These are phyloP conservation scores for Lichenostomus cassidix DNA, from an alignment of 2,113 vertebrate species.

Conservation along the genomic window DNA sequence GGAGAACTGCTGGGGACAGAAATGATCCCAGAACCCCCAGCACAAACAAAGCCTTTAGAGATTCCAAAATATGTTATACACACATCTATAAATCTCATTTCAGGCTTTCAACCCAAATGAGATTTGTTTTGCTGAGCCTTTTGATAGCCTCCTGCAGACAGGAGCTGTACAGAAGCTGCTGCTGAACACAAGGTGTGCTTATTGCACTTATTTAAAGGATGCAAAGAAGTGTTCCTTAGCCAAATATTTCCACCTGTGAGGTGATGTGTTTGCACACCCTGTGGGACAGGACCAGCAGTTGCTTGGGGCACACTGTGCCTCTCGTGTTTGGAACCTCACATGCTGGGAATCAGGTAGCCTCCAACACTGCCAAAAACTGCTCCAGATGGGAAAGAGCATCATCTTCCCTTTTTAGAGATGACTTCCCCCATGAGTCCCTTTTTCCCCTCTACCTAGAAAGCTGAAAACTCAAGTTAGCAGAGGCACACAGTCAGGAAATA, in stretches of 20 bases:
- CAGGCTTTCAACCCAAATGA: not conserved
- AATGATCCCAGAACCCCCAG: not conserved
- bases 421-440: not conserved
- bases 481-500: not conserved
- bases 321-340: not conserved
- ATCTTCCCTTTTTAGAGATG: not conserved
- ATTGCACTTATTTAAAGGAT: not conserved
- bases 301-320: not conserved
- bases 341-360: constrained; percentile 13
- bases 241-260: constrained; percentile 32
- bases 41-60: not conserved
- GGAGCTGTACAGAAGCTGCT: not conserved
- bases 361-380: not conserved
- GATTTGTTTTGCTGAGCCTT: constrained; percentile 17
- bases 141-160: not conserved
- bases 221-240: not conserved
- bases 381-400: not conserved
- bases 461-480: not conserved
- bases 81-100: not conserved
- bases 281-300: not conserved
- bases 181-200: not conserved
- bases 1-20: constrained; percentile 1
- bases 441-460: not conserved
- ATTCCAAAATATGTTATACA: not conserved
- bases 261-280: constrained; percentile 27